Percentiles rank a stretch among this genome's conserved stretches.
Evolutionary conservation across 1,140 invertebrate species (phyloP).

Genomic region (Nebria ingens): DNA sequence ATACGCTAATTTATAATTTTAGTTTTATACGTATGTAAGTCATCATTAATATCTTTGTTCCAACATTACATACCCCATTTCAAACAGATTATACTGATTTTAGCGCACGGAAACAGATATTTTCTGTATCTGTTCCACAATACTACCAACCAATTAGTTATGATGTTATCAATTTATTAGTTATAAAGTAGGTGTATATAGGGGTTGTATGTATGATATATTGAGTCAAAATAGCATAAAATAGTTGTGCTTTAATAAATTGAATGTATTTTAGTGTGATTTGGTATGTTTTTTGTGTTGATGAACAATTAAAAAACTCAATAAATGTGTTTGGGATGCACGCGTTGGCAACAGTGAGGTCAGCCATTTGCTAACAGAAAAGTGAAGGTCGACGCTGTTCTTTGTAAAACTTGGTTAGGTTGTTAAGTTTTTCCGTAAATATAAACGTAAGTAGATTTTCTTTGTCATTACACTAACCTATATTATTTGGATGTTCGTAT

Average conservation of each 20-base stretch:
- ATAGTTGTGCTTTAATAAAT: too few relatives aligned
- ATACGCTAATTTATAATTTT: not conserved
- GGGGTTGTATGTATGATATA: too few relatives aligned
- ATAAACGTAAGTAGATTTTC: slow-evolving; percentile 22
- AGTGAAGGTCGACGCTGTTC: slow-evolving; percentile 30
- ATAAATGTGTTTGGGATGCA: too few relatives aligned
- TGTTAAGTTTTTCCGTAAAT: slow-evolving; percentile 18
- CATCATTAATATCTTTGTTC: not conserved
- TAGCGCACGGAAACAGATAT: not conserved
- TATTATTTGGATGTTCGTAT: not conserved
- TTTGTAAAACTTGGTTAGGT: slow-evolving; percentile 28
- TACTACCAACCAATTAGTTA: not conserved
- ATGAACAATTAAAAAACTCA: too few relatives aligned
- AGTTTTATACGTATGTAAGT: slow-evolving; percentile 1
- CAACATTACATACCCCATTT: not conserved
- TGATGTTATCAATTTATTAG: too few relatives aligned
- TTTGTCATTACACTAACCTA: not conserved
- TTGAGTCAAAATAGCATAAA: too few relatives aligned
- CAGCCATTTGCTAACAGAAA: slow-evolving; percentile 26
- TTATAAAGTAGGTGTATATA: too few relatives aligned
- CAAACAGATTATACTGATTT: not conserved
- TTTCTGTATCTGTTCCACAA: not conserved
- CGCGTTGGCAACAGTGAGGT: slow-evolving; percentile 12
- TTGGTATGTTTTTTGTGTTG: too few relatives aligned
- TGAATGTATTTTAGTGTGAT: too few relatives aligned